Percentiles rank a stretch among this genome's conserved stretches.
phyloP scores from a whole-genome alignment of 2,113 vertebrate species.

The Eurystomus gularis region DNA sequence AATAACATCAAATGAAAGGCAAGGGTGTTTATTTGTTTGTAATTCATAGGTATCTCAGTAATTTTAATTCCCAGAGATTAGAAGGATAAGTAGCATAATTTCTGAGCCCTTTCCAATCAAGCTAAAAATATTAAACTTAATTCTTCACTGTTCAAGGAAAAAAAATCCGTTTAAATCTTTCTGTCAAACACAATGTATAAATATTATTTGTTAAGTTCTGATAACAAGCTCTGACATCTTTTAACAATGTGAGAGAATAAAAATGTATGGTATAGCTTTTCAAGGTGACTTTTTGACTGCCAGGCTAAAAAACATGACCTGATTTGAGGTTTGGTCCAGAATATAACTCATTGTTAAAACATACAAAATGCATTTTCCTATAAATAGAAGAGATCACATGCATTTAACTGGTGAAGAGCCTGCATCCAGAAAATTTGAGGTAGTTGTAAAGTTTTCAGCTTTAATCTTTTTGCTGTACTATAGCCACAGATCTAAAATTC shows the following conservation, averaged over 20 bases:
- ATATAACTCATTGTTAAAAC: neutral
- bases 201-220: neutral
- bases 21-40: rapidly evolving
- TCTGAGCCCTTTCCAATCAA: neutral
- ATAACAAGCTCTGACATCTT: neutral
- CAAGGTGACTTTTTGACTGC: neutral
- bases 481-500: neutral
- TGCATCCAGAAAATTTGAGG: neutral
- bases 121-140: neutral
- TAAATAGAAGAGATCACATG: neutral
- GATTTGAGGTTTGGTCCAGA: neutral
- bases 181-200: rapidly evolving
- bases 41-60: neutral
- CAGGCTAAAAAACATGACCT: neutral
- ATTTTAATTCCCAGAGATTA: neutral
- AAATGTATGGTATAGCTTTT: neutral
- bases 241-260: neutral
- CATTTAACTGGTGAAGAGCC: neutral
- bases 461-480: neutral
- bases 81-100: neutral
- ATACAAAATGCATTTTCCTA: neutral
- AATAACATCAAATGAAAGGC: neutral
- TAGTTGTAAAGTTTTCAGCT: neutral
- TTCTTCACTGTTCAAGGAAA: neutral
- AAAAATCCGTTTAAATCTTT: neutral